phyloP scores from a whole-genome alignment of 1,140 invertebrate species.

The Chelonus insularis region DNA sequence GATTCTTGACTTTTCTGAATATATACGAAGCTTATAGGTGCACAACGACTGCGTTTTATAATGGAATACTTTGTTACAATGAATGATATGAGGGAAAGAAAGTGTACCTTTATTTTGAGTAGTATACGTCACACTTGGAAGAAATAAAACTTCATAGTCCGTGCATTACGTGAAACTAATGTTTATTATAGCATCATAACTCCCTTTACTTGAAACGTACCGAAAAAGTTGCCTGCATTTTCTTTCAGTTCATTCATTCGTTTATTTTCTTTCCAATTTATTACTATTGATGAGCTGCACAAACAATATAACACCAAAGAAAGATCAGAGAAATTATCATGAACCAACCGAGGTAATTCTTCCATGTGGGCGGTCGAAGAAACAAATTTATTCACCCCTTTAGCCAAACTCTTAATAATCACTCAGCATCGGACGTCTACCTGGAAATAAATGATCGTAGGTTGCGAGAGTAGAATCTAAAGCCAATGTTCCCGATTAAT shows the following conservation, averaged over 20 bases:
- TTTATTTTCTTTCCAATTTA: no score
- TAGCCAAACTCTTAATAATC: slow-evolving; percentile 44
- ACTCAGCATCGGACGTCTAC: slow-evolving; percentile 26
- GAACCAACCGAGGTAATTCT: not conserved
- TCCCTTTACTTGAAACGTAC: slow-evolving; percentile 3
- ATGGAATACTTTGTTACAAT: slow-evolving; percentile 22
- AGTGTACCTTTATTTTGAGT: not conserved
- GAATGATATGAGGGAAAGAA: not conserved
- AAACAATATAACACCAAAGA: no score
- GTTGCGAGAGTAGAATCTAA: slow-evolving; percentile 16
- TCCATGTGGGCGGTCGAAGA: slow-evolving; percentile 36
- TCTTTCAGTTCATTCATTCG: no score
- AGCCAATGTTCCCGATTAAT: slow-evolving; percentile 32
- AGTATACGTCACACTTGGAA: not conserved
- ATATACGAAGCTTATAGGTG: slow-evolving; percentile 14
- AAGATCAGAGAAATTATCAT: not conserved
- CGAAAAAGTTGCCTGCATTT: slow-evolving; percentile 23
- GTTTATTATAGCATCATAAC: slow-evolving; percentile 28
- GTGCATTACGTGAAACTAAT: slow-evolving; percentile 33
- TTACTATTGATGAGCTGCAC: no score
- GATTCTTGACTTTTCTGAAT: slow-evolving; percentile 47
- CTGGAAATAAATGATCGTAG: slow-evolving; percentile 27
- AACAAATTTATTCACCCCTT: slow-evolving; percentile 44
- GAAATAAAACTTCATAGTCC: no score
- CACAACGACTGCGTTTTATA: slow-evolving; percentile 11